Evolutionary conservation across 2,797 vertebrate genomes (phyloP).

Genomic region (Sebastes cheni): DNA sequence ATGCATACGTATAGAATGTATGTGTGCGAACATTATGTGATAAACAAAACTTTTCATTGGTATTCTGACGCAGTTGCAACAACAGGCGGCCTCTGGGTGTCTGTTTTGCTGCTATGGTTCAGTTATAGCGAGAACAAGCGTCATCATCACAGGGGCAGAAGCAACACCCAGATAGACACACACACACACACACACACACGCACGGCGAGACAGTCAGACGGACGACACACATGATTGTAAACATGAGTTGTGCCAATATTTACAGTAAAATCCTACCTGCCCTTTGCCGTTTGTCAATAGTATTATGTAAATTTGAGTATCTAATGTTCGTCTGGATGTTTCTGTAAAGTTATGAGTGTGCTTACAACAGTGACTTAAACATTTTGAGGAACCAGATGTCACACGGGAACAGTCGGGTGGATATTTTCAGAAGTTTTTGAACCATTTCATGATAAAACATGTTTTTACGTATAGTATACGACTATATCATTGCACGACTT

Average conservation of each 20-base stretch:
- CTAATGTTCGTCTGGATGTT: not conserved
- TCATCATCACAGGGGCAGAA: conserved; percentile 45
- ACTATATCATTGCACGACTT: no score
- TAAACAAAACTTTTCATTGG: conserved; percentile 21
- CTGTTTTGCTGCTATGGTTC: conserved; percentile 25
- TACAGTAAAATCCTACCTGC: not conserved
- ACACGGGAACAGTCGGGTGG: not conserved
- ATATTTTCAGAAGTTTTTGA: not conserved
- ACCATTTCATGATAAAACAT: not conserved
- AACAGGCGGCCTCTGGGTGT: not conserved
- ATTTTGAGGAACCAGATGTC: not conserved
- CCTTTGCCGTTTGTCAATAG: not conserved
- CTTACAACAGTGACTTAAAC: not conserved
- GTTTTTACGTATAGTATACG: not conserved
- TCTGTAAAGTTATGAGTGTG: not conserved
- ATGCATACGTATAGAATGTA: not conserved
- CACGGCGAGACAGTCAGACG: not conserved
- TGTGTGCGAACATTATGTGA: not conserved
- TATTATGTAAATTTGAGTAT: not conserved
- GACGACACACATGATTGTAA: not conserved
- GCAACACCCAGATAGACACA: conserved; percentile 27
- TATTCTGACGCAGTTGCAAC: conserved; percentile 28
- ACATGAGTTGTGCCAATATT: not conserved
- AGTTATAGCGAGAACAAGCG: conserved; percentile 38
- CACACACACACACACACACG: not conserved